Percentiles rank a stretch among this genome's conserved stretches.
These are phyloP conservation scores for Hemicrepidius hirtus DNA, from an alignment of 2,888 invertebrate genomes.

Conservation along the genomic window DNA sequence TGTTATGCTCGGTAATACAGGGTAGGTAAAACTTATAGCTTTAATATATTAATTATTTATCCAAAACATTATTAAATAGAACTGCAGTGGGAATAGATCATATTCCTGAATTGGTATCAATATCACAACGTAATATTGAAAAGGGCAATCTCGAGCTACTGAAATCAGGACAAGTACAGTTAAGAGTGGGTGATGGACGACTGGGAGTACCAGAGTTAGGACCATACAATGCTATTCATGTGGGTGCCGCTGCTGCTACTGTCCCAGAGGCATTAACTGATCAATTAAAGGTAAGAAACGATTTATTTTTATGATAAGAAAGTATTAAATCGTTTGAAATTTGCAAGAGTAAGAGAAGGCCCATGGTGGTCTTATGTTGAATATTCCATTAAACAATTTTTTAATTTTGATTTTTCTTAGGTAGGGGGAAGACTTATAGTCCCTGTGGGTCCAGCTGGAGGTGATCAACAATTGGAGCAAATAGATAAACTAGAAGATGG, in stretches of 20 bases:
- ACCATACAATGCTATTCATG: slow-evolving; percentile 95
- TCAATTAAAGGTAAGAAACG: slow-evolving; percentile 81
- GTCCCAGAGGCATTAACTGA: slow-evolving; percentile 86
- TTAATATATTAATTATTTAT: too few relatives aligned
- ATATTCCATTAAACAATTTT: too few relatives aligned
- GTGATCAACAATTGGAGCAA: slow-evolving; percentile 90
- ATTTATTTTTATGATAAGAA: too few relatives aligned
- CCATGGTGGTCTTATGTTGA: too few relatives aligned
- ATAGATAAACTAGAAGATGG: slow-evolving; percentile 93
- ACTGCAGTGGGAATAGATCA: slow-evolving; percentile 90
- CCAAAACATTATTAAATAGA: slow-evolving; percentile 55
- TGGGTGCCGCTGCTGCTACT: slow-evolving; percentile 90
- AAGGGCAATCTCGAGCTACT: slow-evolving; percentile 83
- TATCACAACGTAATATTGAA: slow-evolving; percentile 85
- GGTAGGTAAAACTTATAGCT: slow-evolving; percentile 62
- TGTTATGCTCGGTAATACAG: slow-evolving; percentile 83
- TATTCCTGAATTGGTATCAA: slow-evolving; percentile 85
- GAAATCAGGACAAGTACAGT: slow-evolving; percentile 78
- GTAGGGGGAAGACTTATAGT: slow-evolving; percentile 93
- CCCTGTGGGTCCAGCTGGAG: slow-evolving; percentile 91
- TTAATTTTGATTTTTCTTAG: slow-evolving; percentile 52
- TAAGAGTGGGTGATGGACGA: slow-evolving; percentile 93
- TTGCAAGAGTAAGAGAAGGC: too few relatives aligned
- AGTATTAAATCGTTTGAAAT: too few relatives aligned
- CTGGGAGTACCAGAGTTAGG: slow-evolving; percentile 83